Evolutionary conservation across 1,140 invertebrate species (phyloP).

Genomic region (Pachyrhynchus sulphureomaculatus): DNA sequence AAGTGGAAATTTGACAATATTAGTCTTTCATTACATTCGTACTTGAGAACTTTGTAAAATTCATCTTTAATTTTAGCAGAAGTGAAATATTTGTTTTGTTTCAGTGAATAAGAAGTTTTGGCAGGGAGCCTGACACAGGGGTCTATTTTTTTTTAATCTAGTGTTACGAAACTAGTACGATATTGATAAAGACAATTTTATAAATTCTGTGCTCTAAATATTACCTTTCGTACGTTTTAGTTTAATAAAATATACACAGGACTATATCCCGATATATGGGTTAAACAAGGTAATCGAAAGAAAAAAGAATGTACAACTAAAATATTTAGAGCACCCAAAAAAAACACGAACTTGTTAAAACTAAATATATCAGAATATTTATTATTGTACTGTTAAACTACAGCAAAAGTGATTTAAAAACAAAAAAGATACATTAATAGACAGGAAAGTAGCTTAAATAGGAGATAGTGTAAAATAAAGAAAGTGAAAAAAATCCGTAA

Average conservation of each 20-base stretch:
- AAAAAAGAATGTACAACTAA: not conserved
- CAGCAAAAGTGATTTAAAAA: constrained; percentile 23
- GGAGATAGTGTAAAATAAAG: constrained; percentile 40
- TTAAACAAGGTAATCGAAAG: constrained; percentile 9
- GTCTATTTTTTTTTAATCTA: constrained; percentile 14
- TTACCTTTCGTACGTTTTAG: constrained; percentile 9
- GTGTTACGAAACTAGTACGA: constrained; percentile 14
- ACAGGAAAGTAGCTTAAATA: constrained; percentile 19
- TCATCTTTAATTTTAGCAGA: no score
- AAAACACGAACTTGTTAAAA: constrained; percentile 29
- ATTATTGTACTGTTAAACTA: constrained; percentile 28
- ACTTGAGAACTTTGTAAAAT: no score
- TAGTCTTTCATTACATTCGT: no score
- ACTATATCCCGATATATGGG: constrained; percentile 40
- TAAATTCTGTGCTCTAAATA: constrained; percentile 32
- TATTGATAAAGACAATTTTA: constrained; percentile 28
- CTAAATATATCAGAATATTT: constrained; percentile 30
- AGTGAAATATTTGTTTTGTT: constrained; percentile 20
- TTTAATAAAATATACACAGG: constrained; percentile 44
- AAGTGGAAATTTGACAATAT: no score
- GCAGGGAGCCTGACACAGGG: constrained; percentile 1
- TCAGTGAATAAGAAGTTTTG: constrained; percentile 29
- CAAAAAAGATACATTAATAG: constrained; percentile 16
- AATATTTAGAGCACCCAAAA: constrained; percentile 30
- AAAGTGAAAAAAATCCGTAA: constrained; percentile 29